phyloP scores from a whole-genome alignment of 2,797 vertebrate species.

The Varecia variegata region DNA sequence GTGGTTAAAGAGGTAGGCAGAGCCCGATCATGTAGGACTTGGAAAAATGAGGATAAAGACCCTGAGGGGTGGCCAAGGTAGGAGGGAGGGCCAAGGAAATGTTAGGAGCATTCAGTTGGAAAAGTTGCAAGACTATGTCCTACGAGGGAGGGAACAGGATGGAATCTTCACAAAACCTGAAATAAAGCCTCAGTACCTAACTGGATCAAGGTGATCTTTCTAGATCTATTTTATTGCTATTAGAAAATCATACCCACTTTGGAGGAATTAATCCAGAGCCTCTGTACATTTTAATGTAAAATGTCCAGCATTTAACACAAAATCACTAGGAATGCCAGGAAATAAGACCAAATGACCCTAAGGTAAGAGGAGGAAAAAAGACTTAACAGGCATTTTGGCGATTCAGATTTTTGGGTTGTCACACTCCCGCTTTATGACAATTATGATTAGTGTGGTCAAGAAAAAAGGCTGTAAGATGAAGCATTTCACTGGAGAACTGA shows the following conservation, averaged over 20 bases:
- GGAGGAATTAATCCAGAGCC: background rate
- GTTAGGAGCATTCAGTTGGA: fast-evolving
- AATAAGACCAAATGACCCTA: background rate
- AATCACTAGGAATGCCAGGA: background rate
- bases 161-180: background rate
- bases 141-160: background rate
- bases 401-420: background rate
- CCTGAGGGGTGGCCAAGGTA: background rate
- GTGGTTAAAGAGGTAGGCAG: fast-evolving
- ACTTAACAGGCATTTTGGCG: background rate
- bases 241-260: background rate
- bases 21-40: background rate
- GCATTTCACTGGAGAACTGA: background rate
- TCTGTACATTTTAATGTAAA: background rate
- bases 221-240: background rate
- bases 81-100: background rate
- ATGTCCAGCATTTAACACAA: background rate
- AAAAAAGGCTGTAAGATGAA: background rate
- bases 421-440: background rate
- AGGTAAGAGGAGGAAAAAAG: background rate
- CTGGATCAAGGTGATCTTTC: background rate
- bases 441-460: background rate
- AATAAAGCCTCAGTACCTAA: background rate
- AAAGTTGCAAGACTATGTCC: background rate
- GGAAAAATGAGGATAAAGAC: background rate